phyloP scores from a whole-genome alignment of 2,797 vertebrate genomes.

The Tamandua tetradactyla region DNA sequence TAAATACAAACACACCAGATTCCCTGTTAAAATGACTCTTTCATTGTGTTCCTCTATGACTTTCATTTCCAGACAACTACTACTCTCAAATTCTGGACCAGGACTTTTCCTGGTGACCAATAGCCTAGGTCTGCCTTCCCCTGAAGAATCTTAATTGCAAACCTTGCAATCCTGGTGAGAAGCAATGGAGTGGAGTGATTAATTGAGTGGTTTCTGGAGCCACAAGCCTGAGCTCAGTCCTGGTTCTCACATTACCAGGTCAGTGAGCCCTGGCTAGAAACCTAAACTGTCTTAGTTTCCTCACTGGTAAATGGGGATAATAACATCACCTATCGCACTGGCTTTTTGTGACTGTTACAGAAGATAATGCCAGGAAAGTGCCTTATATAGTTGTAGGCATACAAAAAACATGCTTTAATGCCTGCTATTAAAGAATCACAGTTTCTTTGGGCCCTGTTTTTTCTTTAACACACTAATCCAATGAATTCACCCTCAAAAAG shows the following conservation, averaged over 20 bases:
- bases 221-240: background rate
- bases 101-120: background rate
- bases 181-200: background rate
- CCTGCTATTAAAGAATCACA: background rate
- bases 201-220: background rate
- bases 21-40: background rate
- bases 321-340: background rate
- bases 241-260: background rate
- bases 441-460: background rate
- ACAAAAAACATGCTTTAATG: background rate
- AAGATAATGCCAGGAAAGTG: background rate
- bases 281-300: background rate
- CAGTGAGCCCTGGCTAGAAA: slow-evolving; percentile 28
- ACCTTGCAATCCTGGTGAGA: background rate
- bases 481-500: background rate
- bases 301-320: background rate
- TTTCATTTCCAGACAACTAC: background rate
- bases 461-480: background rate
- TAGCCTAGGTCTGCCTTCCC: background rate
- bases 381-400: background rate
- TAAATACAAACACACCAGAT: background rate
- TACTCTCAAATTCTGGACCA: background rate
- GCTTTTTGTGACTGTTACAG: background rate
- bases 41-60: background rate
- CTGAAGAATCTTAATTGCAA: background rate